phyloP scores from a whole-genome alignment of 2,888 invertebrate species.

The Syritta pipiens region DNA sequence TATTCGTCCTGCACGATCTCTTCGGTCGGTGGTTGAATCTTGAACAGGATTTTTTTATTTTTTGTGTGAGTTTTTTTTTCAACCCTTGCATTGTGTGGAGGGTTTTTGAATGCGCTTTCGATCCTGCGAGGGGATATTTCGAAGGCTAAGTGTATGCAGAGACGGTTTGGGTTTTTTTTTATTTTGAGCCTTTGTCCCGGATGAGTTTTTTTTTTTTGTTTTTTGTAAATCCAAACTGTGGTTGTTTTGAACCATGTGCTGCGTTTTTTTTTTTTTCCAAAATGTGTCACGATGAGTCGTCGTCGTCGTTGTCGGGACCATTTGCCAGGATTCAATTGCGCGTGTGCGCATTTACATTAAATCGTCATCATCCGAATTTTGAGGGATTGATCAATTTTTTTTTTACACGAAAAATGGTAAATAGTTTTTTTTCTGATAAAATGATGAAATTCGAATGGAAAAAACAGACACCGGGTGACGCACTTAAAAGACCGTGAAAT shows the following conservation, averaged over 20 bases:
- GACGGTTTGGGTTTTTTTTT: conserved; percentile 29
- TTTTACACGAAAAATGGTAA: conserved; percentile 28
- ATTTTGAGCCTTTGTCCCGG: conserved; percentile 46
- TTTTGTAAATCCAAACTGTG: conserved; percentile 32
- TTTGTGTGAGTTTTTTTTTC: conserved; percentile 27
- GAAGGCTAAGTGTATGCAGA: conserved; percentile 55
- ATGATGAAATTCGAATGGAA: neutral
- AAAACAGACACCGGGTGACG: conserved; percentile 15
- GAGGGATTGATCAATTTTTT: conserved; percentile 29
- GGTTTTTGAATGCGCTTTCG: conserved; percentile 49
- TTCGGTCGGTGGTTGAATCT: conserved; percentile 30
- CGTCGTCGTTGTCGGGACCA: conserved; percentile 28
- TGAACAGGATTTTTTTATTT: conserved; percentile 45
- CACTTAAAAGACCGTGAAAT: conserved; percentile 21
- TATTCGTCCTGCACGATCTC: conserved; percentile 28
- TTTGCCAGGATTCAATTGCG: conserved; percentile 68
- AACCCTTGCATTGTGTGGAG: conserved; percentile 52
- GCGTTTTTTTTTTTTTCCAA: neutral
- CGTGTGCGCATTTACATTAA: conserved; percentile 63
- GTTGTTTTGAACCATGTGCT: conserved; percentile 24
- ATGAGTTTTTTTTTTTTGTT: conserved; percentile 5
- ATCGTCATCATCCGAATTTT: conserved; percentile 12
- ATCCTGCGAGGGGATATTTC: conserved; percentile 46
- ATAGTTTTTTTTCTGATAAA: conserved; percentile 41
- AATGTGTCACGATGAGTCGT: conserved; percentile 32